Base-by-base conservation (phyloP, 2,888 invertebrate species). In the Hoplodrina ambigua region DNA sequence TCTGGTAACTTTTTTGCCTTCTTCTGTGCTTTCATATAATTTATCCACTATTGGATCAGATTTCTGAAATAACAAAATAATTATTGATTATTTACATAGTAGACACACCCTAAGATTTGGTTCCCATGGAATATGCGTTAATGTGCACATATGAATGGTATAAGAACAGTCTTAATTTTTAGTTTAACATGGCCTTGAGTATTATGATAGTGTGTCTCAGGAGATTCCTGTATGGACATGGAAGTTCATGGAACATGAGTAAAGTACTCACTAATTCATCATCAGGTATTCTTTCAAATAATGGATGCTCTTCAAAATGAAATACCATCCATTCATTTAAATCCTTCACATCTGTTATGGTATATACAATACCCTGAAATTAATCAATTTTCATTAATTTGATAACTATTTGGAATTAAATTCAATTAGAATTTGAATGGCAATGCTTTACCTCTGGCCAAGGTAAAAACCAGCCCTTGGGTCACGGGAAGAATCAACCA, bases 331-430 rank as follows among this genome's bases (percentile, higher is more conserved):
- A 99, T 44, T 98, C 97, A 93, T 99, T 98, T 69, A 99, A 96
- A 90, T 99, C 99, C 92, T 98, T 97, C 0, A 99, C 99, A 96
- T 99, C 99, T 10, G 99, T 99, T 82, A 99, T 98, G 46, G 99
- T 99, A 91, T 99, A 99, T 6, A 99, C 97, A 83, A 98, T 95
- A 11, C 98, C 99, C 98, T 98, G 86, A 58, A 70, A 84, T 61
- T 62, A 61, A 75, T 63, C 11, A 33, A 67, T 63, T 61, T 41
- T 58, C 13, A 44, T 49, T 58, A 13, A 6, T n/a, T 30, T 13
- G 10, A 30, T 25, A 5, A 46, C 30, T 46, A 46, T 5, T 46
- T 2, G 15, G 13, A 13, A 15, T 46, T 46, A 13, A 4, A 44
- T 46, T 13, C 0, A 46, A 46, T 13, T 13, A 11, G 7, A 46